These are phyloP conservation scores for Percina caprodes DNA, from an alignment of 2,113 vertebrate genomes.

Conservation along the genomic window DNA sequence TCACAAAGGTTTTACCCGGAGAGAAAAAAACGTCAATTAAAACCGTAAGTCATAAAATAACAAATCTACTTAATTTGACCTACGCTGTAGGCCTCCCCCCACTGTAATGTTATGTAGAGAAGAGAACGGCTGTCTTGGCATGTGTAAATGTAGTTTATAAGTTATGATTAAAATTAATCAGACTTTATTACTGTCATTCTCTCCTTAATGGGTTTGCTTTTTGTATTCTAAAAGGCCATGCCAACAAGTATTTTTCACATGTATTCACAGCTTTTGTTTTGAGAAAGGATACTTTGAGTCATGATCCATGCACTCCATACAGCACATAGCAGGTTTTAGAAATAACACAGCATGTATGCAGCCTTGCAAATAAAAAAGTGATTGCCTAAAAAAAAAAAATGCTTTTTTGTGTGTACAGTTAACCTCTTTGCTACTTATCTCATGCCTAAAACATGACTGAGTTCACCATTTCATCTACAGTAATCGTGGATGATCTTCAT, in stretches of 20 bases:
- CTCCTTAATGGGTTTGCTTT: not conserved
- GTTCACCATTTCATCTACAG: slow-evolving; percentile 34
- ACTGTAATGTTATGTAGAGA: not conserved
- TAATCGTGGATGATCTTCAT: slow-evolving; percentile 36
- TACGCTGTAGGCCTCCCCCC: not conserved
- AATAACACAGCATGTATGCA: not conserved
- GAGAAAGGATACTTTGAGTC: slow-evolving; percentile 14
- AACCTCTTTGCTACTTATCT: slow-evolving; percentile 17
- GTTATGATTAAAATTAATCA: not conserved
- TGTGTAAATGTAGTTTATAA: not conserved
- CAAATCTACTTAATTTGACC: slow-evolving; percentile 1
- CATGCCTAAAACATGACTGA: slow-evolving; percentile 21
- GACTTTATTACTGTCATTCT: not conserved
- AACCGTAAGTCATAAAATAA: not conserved
- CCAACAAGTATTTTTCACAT: not conserved
- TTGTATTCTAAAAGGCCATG: not conserved
- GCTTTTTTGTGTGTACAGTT: not conserved
- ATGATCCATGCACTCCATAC: not conserved
- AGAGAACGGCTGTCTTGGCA: not conserved
- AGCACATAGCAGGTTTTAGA: not conserved
- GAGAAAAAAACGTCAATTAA: not conserved
- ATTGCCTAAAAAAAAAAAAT: not conserved
- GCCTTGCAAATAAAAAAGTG: not conserved
- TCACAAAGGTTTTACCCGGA: not conserved
- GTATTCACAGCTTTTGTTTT: not conserved